phyloP scores from a whole-genome alignment of 2,888 invertebrate species.

The Idaea dimidiata region DNA sequence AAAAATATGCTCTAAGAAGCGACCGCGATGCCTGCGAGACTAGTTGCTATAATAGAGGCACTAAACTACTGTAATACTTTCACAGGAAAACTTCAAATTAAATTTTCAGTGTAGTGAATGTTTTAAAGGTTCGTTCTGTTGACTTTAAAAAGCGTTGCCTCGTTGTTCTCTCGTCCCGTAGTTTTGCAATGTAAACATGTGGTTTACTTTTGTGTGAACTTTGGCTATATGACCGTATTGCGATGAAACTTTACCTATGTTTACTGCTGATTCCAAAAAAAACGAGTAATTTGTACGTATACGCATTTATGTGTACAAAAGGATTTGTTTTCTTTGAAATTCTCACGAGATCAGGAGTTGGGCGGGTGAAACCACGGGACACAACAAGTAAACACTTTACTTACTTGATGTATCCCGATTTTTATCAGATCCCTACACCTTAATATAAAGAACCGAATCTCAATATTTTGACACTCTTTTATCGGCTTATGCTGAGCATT shows the following conservation, averaged over 20 bases:
- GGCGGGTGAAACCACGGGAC: too few species aligned
- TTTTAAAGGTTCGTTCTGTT: conserved; percentile 55
- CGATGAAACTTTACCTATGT: not conserved
- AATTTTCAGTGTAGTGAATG: conserved; percentile 65
- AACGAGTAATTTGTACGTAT: too few species aligned
- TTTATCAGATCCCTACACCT: too few species aligned
- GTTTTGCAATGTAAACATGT: conserved; percentile 49
- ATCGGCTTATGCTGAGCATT: too few species aligned
- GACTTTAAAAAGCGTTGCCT: conserved; percentile 41
- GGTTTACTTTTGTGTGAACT: conserved; percentile 34
- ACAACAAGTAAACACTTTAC: too few species aligned
- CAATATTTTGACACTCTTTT: too few species aligned
- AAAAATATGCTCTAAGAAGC: conserved; percentile 36
- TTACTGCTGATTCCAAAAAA: too few species aligned
- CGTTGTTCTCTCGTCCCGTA: conserved; percentile 37
- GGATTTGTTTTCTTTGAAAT: too few species aligned
- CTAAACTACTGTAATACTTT: conserved; percentile 50
- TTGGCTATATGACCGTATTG: conserved; percentile 10
- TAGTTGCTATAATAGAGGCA: conserved; percentile 34
- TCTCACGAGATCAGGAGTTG: too few species aligned
- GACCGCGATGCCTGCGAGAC: conserved; percentile 20
- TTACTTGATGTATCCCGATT: too few species aligned
- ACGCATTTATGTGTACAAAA: too few species aligned
- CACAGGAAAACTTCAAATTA: conserved; percentile 61
- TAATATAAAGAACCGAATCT: too few species aligned